Evolutionary conservation across 1,140 invertebrate species (phyloP).

Genomic region (Saccostrea glomerata): DNA sequence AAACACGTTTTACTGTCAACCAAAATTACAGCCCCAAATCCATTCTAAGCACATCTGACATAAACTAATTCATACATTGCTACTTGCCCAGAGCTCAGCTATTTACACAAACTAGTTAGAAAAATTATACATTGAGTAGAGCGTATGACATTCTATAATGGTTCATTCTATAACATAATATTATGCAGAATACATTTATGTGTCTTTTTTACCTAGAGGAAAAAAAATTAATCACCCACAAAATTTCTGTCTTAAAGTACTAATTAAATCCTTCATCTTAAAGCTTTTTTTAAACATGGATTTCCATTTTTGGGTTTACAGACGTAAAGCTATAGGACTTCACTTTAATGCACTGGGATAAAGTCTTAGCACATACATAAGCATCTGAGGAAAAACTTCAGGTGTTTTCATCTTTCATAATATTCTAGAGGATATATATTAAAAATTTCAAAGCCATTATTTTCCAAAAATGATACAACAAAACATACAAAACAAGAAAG

Average conservation of each 20-base stretch:
- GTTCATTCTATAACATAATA: neutral
- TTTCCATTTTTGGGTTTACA: neutral
- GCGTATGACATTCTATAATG: neutral
- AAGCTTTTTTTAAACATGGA: neutral
- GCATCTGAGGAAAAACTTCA: too few species aligned
- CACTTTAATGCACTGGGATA: too few species aligned
- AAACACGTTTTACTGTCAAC: slow-evolving; percentile 8
- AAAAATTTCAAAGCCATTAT: neutral
- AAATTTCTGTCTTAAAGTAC: neutral
- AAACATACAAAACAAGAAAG: too few species aligned
- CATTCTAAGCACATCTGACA: neutral
- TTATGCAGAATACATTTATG: neutral
- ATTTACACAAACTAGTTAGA: neutral
- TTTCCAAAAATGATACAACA: neutral
- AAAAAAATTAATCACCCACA: neutral
- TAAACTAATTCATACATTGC: slow-evolving; percentile 16
- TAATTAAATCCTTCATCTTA: neutral
- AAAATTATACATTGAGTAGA: neutral
- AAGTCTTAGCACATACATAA: too few species aligned
- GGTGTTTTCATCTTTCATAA: neutral
- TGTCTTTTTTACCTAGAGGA: neutral
- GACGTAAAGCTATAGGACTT: too few species aligned
- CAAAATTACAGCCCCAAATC: slow-evolving; percentile 18
- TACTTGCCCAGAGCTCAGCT: neutral
- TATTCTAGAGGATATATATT: neutral